Base-by-base conservation (phyloP, 2,888 invertebrate species). In the Lissonota sp. region DNA sequence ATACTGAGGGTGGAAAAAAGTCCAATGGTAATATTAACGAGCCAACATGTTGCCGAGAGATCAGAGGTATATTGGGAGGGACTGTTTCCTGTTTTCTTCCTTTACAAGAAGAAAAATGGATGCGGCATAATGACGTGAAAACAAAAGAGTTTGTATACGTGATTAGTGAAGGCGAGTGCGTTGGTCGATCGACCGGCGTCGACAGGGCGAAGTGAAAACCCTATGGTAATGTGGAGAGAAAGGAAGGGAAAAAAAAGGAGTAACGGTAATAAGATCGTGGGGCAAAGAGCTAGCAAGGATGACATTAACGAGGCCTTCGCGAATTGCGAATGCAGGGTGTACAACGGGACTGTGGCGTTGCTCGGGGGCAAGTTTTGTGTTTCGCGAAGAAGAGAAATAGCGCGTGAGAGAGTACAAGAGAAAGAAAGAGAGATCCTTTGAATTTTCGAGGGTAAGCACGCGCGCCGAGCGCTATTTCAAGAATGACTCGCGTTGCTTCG, bases 401-500 rank as follows among this genome's bases (percentile, higher is more conserved):
- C 26, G 46, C 8, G 49, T 14, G 44, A n/a, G 64, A 42, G 14
- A 16, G 42, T 26, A 49, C 46, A 7, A 42, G 42, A 40, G 67
- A 51, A 5, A 44, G 44, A 44, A 57, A 55, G 69, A 60, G 63
- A 64, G 72, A 79, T 70, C 80, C 80, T 83, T 83, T 83, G 83
- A 80, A 83, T 77, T 80, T 83, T 80, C 77, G 78, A 82, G 81
- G 69, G 83, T 83, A 73, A 80, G 82, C 79, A 80, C 82, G 79
- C 79, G 77, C 76, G 70, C 77, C 80, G 44, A 66, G 79, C 80
- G 76, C 76, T 80, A 80, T 83, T 83, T 79, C 83, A 71, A 71
- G 74, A 80, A 80, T 79, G 78, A 78, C 78, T 82, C 77, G 73
- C 77, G 83, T 74, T 83, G 83, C 80, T 77, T 80, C 83, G 83